phyloP scores from a whole-genome alignment of 2,888 invertebrate genomes.

The Nomada ferruginata region DNA sequence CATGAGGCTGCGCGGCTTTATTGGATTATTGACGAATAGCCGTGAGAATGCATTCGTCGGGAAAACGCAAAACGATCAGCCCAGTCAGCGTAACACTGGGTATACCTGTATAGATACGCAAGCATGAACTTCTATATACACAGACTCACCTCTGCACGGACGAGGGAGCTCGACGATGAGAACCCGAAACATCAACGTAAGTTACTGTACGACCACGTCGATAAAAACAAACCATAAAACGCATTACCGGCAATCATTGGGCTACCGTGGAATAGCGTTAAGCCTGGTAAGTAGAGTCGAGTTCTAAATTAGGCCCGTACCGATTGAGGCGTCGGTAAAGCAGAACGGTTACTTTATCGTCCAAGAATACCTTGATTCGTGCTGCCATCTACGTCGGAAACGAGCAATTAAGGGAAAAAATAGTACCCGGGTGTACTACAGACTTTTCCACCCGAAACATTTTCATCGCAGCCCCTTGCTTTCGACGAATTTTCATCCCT shows the following conservation, averaged over 20 bases:
- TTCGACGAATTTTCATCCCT: not conserved
- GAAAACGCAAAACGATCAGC: slow-evolving; percentile 68
- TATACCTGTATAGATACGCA: not conserved
- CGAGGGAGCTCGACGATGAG: slow-evolving; percentile 50
- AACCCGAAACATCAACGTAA: slow-evolving; percentile 63
- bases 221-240: slow-evolving; percentile 83
- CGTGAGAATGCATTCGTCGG: slow-evolving; percentile 61
- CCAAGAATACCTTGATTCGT: slow-evolving; percentile 63
- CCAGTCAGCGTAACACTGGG: slow-evolving; percentile 56
- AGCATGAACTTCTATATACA: not conserved
- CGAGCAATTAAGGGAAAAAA: slow-evolving; percentile 70
- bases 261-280: slow-evolving; percentile 77
- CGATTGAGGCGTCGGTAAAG: slow-evolving; percentile 81
- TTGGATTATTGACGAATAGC: slow-evolving; percentile 73
- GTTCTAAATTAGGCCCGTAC: slow-evolving; percentile 74
- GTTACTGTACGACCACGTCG: slow-evolving; percentile 77
- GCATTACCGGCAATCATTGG: slow-evolving; percentile 82
- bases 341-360: slow-evolving; percentile 55
- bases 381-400: slow-evolving; percentile 79
- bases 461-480: not conserved
- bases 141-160: not conserved
- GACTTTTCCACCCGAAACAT: slow-evolving; percentile 24
- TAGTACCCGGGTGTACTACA: slow-evolving; percentile 74
- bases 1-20: slow-evolving; percentile 67
- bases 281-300: slow-evolving; percentile 78